phyloP scores from a whole-genome alignment of 1,140 invertebrate genomes.

The Sycobia sp. region DNA sequence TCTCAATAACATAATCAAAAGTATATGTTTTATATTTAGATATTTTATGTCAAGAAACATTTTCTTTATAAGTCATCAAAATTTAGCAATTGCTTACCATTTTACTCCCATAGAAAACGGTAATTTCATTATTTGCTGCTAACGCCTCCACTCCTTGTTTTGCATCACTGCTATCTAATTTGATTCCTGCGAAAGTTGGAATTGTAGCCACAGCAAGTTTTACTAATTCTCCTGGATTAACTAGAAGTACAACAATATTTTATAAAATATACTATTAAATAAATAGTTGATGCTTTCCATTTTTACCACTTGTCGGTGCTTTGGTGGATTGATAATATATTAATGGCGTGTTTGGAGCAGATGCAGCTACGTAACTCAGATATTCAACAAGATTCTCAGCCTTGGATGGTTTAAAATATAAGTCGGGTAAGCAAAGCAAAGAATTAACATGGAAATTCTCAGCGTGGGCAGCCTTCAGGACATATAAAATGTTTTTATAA shows the following conservation, averaged over 20 bases:
- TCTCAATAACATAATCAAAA: too few relatives aligned
- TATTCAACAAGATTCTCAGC: constrained; percentile 72
- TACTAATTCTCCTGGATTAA: constrained; percentile 75
- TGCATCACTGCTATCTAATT: constrained; percentile 72
- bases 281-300: constrained; percentile 41
- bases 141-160: constrained; percentile 68
- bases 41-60: too few relatives aligned
- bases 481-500: too few relatives aligned
- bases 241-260: constrained; percentile 60
- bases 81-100: too few relatives aligned
- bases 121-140: constrained; percentile 61
- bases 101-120: constrained; percentile 66
- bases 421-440: constrained; percentile 76
- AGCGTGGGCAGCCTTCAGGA: constrained; percentile 79
- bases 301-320: constrained; percentile 73
- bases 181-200: constrained; percentile 76
- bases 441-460: constrained; percentile 71
- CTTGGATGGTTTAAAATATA: constrained; percentile 75
- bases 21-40: too few relatives aligned
- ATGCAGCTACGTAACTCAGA: constrained; percentile 68
- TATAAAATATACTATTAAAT: not conserved
- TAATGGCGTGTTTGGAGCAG: constrained; percentile 77
- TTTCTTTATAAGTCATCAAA: too few relatives aligned
- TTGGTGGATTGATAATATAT: constrained; percentile 82
- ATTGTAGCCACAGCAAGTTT: constrained; percentile 65